phyloP scores from a whole-genome alignment of 2,797 vertebrate species.

The Xenopus petersii region DNA sequence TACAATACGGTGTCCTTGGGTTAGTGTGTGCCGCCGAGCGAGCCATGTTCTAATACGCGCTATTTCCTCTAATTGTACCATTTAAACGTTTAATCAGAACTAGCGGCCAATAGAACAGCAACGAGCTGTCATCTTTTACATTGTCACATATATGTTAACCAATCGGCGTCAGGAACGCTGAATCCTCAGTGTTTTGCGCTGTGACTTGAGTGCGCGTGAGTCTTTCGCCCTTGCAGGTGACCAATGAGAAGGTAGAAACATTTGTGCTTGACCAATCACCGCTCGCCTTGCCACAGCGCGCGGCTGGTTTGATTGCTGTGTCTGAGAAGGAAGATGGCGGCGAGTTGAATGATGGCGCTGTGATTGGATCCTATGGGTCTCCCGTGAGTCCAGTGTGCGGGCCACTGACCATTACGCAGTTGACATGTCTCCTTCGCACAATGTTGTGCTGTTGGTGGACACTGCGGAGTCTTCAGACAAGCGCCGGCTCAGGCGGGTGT shows the following conservation, averaged over 20 bases:
- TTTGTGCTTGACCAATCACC: not conserved
- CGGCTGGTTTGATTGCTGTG: conserved; percentile 29
- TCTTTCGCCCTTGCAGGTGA: not conserved
- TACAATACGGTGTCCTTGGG: no score
- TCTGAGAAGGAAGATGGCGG: conserved; percentile 6
- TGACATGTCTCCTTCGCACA: conserved; percentile 59
- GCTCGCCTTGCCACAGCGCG: not conserved
- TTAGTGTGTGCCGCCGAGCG: no score
- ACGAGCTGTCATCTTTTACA: no score
- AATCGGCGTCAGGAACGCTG: not conserved
- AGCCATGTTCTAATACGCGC: no score
- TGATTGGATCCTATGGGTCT: not conserved
- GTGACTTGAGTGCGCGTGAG: not conserved
- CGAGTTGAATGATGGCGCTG: not conserved
- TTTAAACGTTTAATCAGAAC: conserved; percentile 33
- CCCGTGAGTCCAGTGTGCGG: no score
- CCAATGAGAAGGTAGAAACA: not conserved
- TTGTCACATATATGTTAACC: not conserved
- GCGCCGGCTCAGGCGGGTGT: conserved; percentile 50
- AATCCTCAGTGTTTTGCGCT: not conserved
- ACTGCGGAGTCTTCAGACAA: conserved; percentile 50
- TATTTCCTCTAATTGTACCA: no score
- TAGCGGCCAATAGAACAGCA: conserved; percentile 9
- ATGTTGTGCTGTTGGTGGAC: conserved; percentile 63
- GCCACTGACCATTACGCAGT: not conserved